Evolutionary conservation across 1,140 invertebrate genomes (phyloP), one percentile per base, ranked within the genome.

Genomic region (Hycleus cichorii): DNA sequence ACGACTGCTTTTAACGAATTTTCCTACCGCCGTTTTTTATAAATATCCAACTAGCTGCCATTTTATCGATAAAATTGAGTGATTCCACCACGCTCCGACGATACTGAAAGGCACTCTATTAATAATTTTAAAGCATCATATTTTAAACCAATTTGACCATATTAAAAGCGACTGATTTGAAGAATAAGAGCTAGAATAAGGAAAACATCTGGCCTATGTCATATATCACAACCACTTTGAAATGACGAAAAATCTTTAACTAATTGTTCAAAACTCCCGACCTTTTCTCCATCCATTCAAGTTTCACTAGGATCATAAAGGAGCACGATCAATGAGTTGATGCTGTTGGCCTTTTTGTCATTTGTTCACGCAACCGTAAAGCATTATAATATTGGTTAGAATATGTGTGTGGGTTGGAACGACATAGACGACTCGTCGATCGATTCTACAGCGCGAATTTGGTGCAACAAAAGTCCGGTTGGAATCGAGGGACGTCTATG

Each of bases 61-160:
- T 32, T 32, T 32, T 32, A 32, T 32, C 32, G 32, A 32, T 32
- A 32, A 32, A 32, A 32, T 32, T 7, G 32, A 32, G 32, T 32
- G 32, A 32, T 32, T 32, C 32, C 7, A 5, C 7, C 4, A 32
- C 32, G 32, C 4, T 7, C 7, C 32, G 32, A 0, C 7, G 32
- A 7, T 32, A 5, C 3, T 32, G 26, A 57, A 63, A 57, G 59
- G 60, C 49, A 64, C 47, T 61, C 65, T 67, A 67, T 65, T 67
- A 67, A 61, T 67, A 59, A 52, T 56, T 58, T 8, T 60, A 64
- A 45, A 55, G 58, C 45, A 66, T 60, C 64, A 64, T 64, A 71
- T 71, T 71, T 66, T 71, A 71, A 69, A 68, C 63, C 67, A 71
- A 71, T 71, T 71, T 71, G 67, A 69, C 67, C 66, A 69, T 69